Evolutionary conservation across 2,113 vertebrate species (phyloP).

Genomic region (Syngnathus scovelli): DNA sequence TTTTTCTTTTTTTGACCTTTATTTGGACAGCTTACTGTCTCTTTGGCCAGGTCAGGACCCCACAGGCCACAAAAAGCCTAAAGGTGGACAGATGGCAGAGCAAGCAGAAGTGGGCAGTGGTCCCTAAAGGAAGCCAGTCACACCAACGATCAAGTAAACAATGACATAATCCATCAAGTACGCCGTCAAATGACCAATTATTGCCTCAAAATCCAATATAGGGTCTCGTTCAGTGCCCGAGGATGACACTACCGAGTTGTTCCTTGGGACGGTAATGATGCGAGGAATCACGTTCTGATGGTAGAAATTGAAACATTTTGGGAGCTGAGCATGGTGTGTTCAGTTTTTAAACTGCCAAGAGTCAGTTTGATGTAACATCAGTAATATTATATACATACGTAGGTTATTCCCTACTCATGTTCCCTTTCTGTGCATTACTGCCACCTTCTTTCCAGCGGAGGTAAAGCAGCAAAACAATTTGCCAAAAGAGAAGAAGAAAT

Average conservation of each 20-base stretch:
- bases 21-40: constrained; percentile 37
- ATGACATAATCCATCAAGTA: constrained; percentile 53
- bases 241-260: background rate
- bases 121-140: constrained; percentile 71
- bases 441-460: too few relatives aligned
- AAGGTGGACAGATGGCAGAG: constrained; percentile 64
- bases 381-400: too few relatives aligned
- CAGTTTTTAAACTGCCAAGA: background rate
- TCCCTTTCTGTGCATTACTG: too few relatives aligned
- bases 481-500: too few relatives aligned
- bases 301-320: background rate
- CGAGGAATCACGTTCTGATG: background rate
- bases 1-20: constrained; percentile 60
- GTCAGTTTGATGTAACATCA: too few relatives aligned
- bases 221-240: constrained; percentile 21
- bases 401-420: too few relatives aligned
- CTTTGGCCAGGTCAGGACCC: constrained; percentile 57
- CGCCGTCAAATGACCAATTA: constrained; percentile 58
- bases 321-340: background rate
- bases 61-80: constrained; percentile 31
- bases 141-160: constrained; percentile 52
- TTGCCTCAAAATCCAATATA: constrained; percentile 42
- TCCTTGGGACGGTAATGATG: background rate
- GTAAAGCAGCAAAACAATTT: too few relatives aligned
- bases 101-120: constrained; percentile 27